Percentiles rank a stretch among this genome's conserved stretches.
Evolutionary conservation across 2,113 vertebrate genomes (phyloP).

Genomic region (Chionis minor): DNA sequence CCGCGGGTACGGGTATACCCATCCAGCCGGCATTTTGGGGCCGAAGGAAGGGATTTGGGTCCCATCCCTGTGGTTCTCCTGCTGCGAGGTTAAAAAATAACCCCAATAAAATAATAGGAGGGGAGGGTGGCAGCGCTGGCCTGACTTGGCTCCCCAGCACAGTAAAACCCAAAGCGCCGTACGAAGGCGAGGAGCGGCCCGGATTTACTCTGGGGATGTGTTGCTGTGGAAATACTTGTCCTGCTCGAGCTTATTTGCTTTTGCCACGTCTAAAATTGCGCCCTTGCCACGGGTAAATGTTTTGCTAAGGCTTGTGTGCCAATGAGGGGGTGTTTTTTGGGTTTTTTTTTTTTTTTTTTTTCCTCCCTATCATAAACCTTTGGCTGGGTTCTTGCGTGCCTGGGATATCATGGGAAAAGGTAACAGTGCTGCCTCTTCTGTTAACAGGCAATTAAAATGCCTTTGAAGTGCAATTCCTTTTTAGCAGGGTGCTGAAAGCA

Average conservation of each 20-base stretch:
- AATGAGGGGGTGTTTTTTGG: neutral
- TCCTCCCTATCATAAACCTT: neutral
- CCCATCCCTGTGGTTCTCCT: neutral
- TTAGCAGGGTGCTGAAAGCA: neutral
- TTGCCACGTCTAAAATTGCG: neutral
- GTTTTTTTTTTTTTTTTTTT: neutral
- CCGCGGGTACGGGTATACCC: neutral
- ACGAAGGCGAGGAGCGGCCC: neutral
- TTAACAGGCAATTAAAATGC: conserved; percentile 5
- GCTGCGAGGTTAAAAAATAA: neutral
- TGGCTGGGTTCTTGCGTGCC: neutral
- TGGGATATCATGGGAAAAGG: neutral
- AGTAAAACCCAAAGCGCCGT: accelerated
- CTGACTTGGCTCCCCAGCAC: accelerated
- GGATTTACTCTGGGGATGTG: neutral
- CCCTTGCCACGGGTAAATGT: neutral
- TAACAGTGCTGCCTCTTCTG: neutral
- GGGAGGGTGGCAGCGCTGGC: neutral
- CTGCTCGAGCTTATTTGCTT: neutral
- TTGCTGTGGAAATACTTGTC: neutral
- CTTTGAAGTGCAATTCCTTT: neutral
- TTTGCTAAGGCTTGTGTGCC: neutral
- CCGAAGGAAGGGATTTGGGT: neutral
- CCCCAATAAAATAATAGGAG: neutral
- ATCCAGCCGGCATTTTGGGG: accelerated